Evolutionary conservation across 2,888 invertebrate species (phyloP), one percentile per base, ranked within the genome.

Genomic region (Alviniconcha strummeri): DNA sequence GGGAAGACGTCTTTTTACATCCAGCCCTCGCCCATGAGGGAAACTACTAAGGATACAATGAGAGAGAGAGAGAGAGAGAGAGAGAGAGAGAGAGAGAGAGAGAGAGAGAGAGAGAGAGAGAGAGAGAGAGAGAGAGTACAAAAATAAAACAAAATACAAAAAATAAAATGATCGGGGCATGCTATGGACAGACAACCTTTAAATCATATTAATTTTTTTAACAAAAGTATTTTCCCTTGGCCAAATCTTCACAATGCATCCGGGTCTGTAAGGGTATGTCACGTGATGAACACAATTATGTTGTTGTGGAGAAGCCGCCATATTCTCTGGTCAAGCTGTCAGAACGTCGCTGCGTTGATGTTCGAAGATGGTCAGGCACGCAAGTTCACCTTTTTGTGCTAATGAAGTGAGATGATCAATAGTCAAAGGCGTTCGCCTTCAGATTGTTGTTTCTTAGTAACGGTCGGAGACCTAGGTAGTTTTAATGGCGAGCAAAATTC

Each of bases 261-360:
- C 86, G 86, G 86, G 85, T 71, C 82, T 36, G 36, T 80, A 15
- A 13, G 5, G 15, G 6, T 81, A 64, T 57, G 88, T 90, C 91
- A 91, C 91, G 91, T 91, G 91, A 91, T 90, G 88, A 90, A 90
- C 90, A 91, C 91, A 90, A 89, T 88, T 89, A 88, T 90, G 91
- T 91, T 91, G 91, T 91, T 90, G 90, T 90, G 90, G 90, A 89
- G 91, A 91, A 88, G 90, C 88, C 91, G 91, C 91, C 91, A 91
- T 91, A 85, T 90, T 89, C 87, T 83, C 88, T 64, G 56, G 84
- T 83, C 75, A 81, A 84, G 77, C 80, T 78, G 80, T 56, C n/a
- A 57, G 81, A 60, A 77, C 60, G 80, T 77, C 69, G 55, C 82
- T 69, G 82, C 60, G 79, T 67, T 80, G 57, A 72, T 82, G 72